Conservation (phyloP, 2,888 invertebrate species). For the Eulithis prunata region DNA sequence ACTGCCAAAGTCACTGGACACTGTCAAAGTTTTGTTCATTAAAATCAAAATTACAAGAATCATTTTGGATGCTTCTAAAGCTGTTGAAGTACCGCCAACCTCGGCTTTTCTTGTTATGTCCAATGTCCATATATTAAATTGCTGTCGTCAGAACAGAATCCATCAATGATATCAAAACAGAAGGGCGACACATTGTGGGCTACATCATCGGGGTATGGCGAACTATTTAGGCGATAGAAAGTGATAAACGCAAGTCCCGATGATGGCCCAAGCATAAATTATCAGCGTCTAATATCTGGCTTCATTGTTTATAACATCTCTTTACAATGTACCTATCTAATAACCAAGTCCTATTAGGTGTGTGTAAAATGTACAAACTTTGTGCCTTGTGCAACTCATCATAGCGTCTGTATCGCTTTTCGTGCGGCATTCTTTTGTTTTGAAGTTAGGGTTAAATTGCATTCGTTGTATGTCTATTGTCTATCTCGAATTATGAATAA, state of each 20-base stretch:
- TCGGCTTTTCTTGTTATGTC: too few species aligned
- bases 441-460: slow-evolving; percentile 12
- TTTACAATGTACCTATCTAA: not conserved
- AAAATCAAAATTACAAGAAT: too few species aligned
- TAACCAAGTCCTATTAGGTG: slow-evolving; percentile 5
- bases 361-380: slow-evolving; percentile 40
- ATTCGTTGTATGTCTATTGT: slow-evolving; percentile 11
- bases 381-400: slow-evolving; percentile 42
- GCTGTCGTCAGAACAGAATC: too few species aligned
- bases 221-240: not conserved
- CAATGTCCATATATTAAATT: too few species aligned
- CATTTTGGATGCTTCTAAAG: too few species aligned
- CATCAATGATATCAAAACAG: too few species aligned
- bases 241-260: not conserved
- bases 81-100: too few species aligned
- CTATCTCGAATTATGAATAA: slow-evolving; percentile 15
- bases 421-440: slow-evolving; percentile 23
- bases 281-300: slow-evolving; percentile 1
- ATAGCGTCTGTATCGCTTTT: slow-evolving; percentile 18
- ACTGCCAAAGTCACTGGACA: too few species aligned
- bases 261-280: not conserved
- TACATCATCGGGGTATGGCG: not conserved
- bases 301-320: slow-evolving; percentile 11
- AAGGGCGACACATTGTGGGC: too few species aligned
- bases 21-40: too few species aligned